Conservation (phyloP, 2,888 invertebrate genomes). For the Melieria picta region DNA sequence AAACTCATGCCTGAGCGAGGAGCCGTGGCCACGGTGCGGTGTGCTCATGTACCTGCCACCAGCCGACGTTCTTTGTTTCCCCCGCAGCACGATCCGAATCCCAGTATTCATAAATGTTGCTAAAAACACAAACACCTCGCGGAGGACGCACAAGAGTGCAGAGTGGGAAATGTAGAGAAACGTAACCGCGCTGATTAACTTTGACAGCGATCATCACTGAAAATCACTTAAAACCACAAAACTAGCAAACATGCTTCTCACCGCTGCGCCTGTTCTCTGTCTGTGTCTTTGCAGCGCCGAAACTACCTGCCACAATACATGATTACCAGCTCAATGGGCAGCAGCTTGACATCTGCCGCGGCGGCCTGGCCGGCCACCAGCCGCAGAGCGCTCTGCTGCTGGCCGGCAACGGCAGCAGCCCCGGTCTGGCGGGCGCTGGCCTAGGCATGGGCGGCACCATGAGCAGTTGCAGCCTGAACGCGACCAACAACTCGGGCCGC, state of each 20-base stretch:
- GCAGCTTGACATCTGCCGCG: conserved; percentile 62
- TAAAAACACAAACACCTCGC: conserved; percentile 22
- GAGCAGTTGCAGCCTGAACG: conserved; percentile 54
- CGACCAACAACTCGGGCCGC: conserved; percentile 85
- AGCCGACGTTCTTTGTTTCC: no score
- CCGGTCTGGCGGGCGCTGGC: conserved; percentile 37
- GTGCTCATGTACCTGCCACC: no score
- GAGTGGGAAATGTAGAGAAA: not conserved
- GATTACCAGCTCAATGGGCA: conserved; percentile 66
- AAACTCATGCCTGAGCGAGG: conserved; percentile 49
- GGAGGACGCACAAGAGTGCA: conserved; percentile 36
- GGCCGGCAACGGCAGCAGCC: conserved; percentile 39
- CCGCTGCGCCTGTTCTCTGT: conserved; percentile 1
- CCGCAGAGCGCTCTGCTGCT: conserved; percentile 55
- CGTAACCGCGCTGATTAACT: conserved; percentile 57
- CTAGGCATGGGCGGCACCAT: conserved; percentile 65
- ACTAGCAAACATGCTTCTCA: conserved; percentile 38
- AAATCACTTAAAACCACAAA: conserved; percentile 45
- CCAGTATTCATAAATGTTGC: conserved; percentile 7
- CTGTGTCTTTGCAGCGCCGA: conserved; percentile 70
- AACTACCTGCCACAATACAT: conserved; percentile 71
- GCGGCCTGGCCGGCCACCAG: conserved; percentile 42
- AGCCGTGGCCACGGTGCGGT: conserved; percentile 11
- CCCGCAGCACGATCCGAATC: not conserved
- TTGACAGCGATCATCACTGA: conserved; percentile 61